These are phyloP conservation scores for Oceanodroma tethys DNA, from an alignment of 2,113 vertebrate genomes.

Conservation along the genomic window DNA sequence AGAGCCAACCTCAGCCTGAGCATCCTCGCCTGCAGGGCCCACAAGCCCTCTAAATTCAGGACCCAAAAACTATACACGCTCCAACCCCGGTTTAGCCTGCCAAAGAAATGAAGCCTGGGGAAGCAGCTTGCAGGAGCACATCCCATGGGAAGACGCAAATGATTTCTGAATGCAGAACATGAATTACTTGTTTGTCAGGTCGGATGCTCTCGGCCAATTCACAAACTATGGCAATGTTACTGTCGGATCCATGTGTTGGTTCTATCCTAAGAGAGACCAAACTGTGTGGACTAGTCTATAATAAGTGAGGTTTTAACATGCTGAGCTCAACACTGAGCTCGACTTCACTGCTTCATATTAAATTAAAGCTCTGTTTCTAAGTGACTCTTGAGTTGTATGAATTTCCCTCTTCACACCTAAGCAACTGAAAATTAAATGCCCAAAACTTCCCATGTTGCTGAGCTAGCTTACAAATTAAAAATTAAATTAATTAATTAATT, in stretches of 20 bases:
- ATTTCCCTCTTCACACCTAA: not conserved
- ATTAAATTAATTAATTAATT: not conserved
- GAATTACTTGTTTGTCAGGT: not conserved
- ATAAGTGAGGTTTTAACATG: not conserved
- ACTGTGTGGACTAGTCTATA: not conserved
- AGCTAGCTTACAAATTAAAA: not conserved
- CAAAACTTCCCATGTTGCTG: not conserved
- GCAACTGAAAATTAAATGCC: not conserved
- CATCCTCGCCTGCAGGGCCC: fast-evolving
- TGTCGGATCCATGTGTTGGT: fast-evolving
- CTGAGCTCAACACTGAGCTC: not conserved
- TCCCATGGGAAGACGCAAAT: fast-evolving
- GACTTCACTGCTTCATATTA: not conserved
- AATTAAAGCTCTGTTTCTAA: not conserved
- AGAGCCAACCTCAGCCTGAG: fast-evolving
- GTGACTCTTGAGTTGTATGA: not conserved
- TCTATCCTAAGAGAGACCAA: not conserved
- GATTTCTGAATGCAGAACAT: not conserved
- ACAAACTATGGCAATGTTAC: not conserved
- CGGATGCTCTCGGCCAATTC: not conserved
- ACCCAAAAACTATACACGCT: fast-evolving
- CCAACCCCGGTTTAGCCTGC: not conserved
- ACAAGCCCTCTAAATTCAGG: not conserved
- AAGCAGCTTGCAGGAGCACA: not conserved
- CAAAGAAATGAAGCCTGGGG: not conserved